A percentile compares a stretch with the other conserved stretches of the same genome.
phyloP scores from a whole-genome alignment of 1,140 invertebrate species.

The Elymnias hypermnestra region DNA sequence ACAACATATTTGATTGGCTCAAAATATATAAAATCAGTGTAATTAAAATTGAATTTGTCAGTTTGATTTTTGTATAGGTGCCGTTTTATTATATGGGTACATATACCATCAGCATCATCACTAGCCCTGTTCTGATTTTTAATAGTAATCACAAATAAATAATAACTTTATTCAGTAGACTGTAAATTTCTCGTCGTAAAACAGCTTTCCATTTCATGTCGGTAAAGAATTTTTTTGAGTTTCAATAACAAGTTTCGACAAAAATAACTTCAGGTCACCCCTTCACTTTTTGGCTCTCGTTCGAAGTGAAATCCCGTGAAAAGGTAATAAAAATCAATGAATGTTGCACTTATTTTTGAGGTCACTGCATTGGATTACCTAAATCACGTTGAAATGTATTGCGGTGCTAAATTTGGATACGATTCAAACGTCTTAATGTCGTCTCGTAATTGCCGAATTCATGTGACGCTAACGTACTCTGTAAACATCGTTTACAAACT shows the following conservation, averaged over 20 bases:
- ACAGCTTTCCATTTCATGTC: neutral
- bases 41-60: too few relatives aligned
- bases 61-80: too few relatives aligned
- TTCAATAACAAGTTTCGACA: neutral
- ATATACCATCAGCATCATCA: too few relatives aligned
- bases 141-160: too few relatives aligned
- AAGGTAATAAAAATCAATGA: conserved; percentile 1
- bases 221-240: neutral
- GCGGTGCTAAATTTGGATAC: neutral
- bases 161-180: too few relatives aligned
- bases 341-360: conserved; percentile 2
- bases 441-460: neutral
- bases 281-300: neutral
- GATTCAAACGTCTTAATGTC: conserved; percentile 3
- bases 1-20: too few relatives aligned
- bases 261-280: conserved; percentile 1
- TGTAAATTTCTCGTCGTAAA: neutral
- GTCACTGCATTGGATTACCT: neutral
- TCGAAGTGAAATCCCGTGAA: neutral
- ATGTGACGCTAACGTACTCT: neutral
- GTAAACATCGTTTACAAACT: neutral
- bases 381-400: neutral
- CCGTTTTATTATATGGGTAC: too few relatives aligned
- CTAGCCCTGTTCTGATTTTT: too few relatives aligned
- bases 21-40: too few relatives aligned